Percentiles rank a stretch among this genome's conserved stretches.
Conservation (phyloP, 2,888 invertebrate genomes). For the Allygus modestus region DNA sequence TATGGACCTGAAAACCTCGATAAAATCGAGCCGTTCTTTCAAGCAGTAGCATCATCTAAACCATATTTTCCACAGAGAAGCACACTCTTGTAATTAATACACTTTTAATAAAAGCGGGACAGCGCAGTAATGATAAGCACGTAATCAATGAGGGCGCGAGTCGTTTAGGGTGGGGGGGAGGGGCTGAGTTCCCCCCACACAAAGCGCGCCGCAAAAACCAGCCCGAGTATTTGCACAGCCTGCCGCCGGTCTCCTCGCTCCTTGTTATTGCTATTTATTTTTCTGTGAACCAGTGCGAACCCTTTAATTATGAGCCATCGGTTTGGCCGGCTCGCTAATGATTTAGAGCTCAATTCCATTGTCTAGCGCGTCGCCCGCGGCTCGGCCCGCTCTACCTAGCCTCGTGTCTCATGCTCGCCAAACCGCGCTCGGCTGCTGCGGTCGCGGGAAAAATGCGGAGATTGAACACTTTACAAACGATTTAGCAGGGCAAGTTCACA, state of each 20-base stretch:
- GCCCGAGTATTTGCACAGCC: slow-evolving; percentile 41
- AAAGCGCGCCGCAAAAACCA: slow-evolving; percentile 3
- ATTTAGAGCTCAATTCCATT: slow-evolving; percentile 65
- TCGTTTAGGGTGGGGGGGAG: neutral
- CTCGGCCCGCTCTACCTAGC: slow-evolving; percentile 1
- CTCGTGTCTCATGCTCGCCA: neutral
- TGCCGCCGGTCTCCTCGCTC: slow-evolving; percentile 36
- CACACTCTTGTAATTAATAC: too few relatives aligned
- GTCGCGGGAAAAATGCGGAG: too few relatives aligned
- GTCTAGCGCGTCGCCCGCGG: slow-evolving; percentile 48
- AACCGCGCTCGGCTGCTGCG: neutral
- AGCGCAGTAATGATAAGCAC: neutral
- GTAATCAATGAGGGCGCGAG: slow-evolving; percentile 18
- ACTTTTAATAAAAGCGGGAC: too few relatives aligned
- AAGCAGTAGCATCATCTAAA: too few relatives aligned
- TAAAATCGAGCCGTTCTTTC: too few relatives aligned
- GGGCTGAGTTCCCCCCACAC: neutral
- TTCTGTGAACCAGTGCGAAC: slow-evolving; percentile 63
- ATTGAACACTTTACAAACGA: too few relatives aligned
- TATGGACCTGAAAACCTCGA: too few relatives aligned
- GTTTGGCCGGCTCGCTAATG: slow-evolving; percentile 59
- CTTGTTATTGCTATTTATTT: slow-evolving; percentile 63
- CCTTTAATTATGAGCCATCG: slow-evolving; percentile 64
- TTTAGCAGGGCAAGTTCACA: too few relatives aligned
- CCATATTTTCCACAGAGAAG: too few relatives aligned